phyloP scores from a whole-genome alignment of 2,797 vertebrate species.

The Ptychadena robeensis region DNA sequence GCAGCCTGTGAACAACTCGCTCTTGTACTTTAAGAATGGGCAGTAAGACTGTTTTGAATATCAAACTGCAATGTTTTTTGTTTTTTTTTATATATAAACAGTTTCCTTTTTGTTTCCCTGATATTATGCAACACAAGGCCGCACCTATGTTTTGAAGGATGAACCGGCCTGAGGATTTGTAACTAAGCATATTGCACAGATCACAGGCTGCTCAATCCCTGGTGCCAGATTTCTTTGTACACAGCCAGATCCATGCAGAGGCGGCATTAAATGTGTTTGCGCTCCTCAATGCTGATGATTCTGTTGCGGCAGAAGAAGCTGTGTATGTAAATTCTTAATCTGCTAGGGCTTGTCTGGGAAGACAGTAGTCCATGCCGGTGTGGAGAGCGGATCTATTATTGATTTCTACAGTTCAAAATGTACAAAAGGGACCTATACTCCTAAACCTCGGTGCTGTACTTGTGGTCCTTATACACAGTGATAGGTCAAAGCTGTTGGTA shows the following conservation, averaged over 20 bases:
- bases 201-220: background rate
- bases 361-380: background rate
- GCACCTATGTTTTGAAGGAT: background rate
- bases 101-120: too few relatives aligned
- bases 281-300: background rate
- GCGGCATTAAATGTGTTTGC: background rate
- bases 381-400: background rate
- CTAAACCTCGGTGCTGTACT: constrained; percentile 2
- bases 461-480: background rate
- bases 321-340: background rate
- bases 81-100: too few relatives aligned
- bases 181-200: background rate
- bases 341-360: background rate
- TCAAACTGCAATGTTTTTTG: too few relatives aligned
- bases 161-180: background rate
- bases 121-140: too few relatives aligned
- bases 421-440: background rate
- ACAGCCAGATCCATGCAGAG: background rate
- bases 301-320: background rate
- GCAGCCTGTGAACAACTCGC: too few relatives aligned
- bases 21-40: too few relatives aligned
- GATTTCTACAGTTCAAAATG: background rate
- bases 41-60: background rate
- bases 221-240: background rate
- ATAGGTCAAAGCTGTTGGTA: background rate